Evolutionary conservation across 2,888 invertebrate species (phyloP).

Genomic region (Galeruca laticollis): DNA sequence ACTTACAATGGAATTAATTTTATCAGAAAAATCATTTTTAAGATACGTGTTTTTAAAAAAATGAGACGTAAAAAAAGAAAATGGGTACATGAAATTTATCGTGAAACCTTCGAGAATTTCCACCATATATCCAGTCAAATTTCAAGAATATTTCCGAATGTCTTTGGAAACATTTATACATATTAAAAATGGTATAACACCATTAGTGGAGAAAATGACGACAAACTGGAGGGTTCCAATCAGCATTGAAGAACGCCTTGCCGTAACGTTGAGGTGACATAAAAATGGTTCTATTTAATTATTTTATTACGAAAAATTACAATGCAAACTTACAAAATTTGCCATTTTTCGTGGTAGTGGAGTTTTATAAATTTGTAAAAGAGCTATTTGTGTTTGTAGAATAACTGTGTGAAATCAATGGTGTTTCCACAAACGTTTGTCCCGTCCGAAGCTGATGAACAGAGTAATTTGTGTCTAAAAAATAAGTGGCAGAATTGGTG

Average conservation of each 20-base stretch:
- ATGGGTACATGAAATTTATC: slow-evolving; percentile 9
- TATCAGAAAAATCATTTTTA: slow-evolving; percentile 1
- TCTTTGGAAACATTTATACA: not conserved
- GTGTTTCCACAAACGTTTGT: no score
- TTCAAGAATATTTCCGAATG: slow-evolving; percentile 4
- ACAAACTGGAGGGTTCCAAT: slow-evolving; percentile 6
- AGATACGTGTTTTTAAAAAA: slow-evolving; percentile 5
- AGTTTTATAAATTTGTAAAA: not conserved
- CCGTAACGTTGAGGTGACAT: slow-evolving; percentile 8
- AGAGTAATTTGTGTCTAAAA: no score
- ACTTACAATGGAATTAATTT: slow-evolving; percentile 13
- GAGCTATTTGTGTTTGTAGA: not conserved
- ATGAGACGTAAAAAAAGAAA: not conserved
- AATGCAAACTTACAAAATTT: not conserved
- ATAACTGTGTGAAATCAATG: no score
- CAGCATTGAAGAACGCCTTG: slow-evolving; percentile 7
- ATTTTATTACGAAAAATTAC: not conserved
- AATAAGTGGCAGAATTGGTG: no score
- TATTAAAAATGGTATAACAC: not conserved
- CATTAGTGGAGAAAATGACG: slow-evolving; percentile 1
- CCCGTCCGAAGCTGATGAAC: no score
- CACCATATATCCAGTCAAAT: not conserved
- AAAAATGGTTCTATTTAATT: slow-evolving; percentile 10
- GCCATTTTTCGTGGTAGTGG: not conserved
- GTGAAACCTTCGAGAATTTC: not conserved